These are phyloP conservation scores for Acrobasis suavella DNA, from an alignment of 2,888 invertebrate genomes.

Conservation along the genomic window DNA sequence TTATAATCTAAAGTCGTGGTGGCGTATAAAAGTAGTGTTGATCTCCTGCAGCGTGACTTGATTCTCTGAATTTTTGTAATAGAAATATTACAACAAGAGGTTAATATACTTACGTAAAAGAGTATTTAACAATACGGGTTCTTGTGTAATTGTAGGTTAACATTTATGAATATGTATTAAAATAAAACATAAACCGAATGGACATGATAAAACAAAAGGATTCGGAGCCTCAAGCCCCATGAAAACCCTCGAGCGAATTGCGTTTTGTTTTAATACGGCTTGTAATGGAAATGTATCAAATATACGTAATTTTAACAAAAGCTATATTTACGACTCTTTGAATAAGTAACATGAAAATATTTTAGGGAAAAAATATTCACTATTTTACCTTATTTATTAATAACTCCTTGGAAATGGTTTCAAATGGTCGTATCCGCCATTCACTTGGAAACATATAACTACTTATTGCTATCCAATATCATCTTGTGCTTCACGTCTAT, in stretches of 20 bases:
- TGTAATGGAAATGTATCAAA: constrained; percentile 10
- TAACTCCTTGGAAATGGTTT: background rate
- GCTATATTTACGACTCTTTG: background rate
- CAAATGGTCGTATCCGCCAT: background rate
- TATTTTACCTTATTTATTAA: background rate
- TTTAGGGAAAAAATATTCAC: background rate
- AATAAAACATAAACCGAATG: background rate
- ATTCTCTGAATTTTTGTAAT: too few species aligned
- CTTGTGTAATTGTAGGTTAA: background rate
- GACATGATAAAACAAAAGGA: constrained; percentile 8
- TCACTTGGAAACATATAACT: background rate
- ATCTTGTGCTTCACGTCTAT: background rate
- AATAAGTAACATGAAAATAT: background rate
- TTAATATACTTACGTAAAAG: too few species aligned
- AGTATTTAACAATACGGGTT: too few species aligned
- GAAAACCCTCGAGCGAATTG: background rate
- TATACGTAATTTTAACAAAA: background rate
- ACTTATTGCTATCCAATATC: background rate
- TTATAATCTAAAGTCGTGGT: too few species aligned
- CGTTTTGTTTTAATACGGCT: constrained; percentile 5
- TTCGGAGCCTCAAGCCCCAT: background rate
- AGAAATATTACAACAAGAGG: too few species aligned
- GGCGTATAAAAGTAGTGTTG: too few species aligned
- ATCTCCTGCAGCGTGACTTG: too few species aligned
- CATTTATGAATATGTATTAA: background rate